Base-by-base conservation (phyloP, 2,113 vertebrate species). In the Tragelaphus strepsiceros region DNA sequence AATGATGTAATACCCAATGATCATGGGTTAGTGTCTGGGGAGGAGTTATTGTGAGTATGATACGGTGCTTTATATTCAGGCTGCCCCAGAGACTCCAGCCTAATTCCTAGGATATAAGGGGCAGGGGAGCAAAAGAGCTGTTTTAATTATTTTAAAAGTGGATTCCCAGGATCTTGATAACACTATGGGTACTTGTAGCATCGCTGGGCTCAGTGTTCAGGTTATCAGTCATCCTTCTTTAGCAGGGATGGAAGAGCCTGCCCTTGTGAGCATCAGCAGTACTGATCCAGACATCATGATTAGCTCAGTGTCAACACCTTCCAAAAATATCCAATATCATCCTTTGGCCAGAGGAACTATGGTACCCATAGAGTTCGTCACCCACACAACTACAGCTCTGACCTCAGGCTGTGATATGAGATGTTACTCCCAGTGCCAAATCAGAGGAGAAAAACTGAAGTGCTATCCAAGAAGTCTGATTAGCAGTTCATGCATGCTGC, bases 101-200 rank as follows among this genome's bases (percentile, higher is more conserved):
- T 64, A 59, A 87, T 21, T 91, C 71, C 39, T 54, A 43, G 43
- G 28, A 87, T 78, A 91, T 89, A 61, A 89, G 94, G 49, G 51
- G 81, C 19, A 46, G 30, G 9, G 14, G 22, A 62, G 32, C 51
- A 84, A 53, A 49, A 59, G 24, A 94, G 26, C 10, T 30, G 84
- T 54, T 88, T 94, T 43, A 56, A 51, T 81, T 71, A 92, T 95
- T 92, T 93, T 92, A 32, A 94, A 92, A 85, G 22, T 56, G 24
- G 67, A 78, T 86, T 87, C n/a, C 77, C 82, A 82, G 71, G 54
- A 24, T 54, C 35, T 24, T 91, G 82, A 86, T 51, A 90, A 62
- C 78, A 39, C 43, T n/a, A 22, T 53, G 83, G 43, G 85, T 92
- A 71, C 35, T 35, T 43, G 56, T 6, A 54, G 35, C 28, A 90